Evolutionary conservation across 1,140 invertebrate genomes (phyloP).

Genomic region (Drosophila lacteicornis): DNA sequence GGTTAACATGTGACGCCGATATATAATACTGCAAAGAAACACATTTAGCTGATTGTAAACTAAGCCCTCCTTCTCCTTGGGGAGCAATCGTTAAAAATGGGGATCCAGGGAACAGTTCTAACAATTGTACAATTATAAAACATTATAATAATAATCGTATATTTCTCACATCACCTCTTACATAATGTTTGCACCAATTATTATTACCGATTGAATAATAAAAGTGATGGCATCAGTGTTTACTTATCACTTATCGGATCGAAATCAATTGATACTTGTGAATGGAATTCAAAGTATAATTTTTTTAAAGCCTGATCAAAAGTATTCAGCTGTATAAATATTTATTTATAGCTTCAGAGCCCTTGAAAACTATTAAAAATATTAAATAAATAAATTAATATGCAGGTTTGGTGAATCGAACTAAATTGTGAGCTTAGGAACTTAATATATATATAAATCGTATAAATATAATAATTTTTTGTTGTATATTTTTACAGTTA

Average conservation of each 20-base stretch:
- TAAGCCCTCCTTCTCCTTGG: neutral
- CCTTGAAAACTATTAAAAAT: neutral
- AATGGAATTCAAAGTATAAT: neutral
- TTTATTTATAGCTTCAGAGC: neutral
- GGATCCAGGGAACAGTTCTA: neutral
- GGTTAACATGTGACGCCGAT: conserved; percentile 45
- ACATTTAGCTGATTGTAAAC: conserved; percentile 16
- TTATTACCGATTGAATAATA: neutral
- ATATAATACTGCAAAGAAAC: conserved; percentile 5
- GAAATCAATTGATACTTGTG: neutral
- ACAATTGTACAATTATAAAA: neutral
- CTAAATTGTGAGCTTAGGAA: no score
- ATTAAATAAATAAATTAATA: neutral
- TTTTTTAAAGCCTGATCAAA: neutral
- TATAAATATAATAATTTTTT: no score
- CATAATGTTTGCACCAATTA: neutral
- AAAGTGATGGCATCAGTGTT: neutral
- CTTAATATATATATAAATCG: no score
- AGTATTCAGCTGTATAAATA: neutral
- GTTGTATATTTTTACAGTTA: neutral
- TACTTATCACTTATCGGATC: neutral
- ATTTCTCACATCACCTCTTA: neutral
- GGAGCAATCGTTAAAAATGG: neutral
- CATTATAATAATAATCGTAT: neutral
- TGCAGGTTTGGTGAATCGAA: neutral